phyloP scores from a whole-genome alignment of 2,113 vertebrate genomes.

The Phalacrocorax brasilianus region DNA sequence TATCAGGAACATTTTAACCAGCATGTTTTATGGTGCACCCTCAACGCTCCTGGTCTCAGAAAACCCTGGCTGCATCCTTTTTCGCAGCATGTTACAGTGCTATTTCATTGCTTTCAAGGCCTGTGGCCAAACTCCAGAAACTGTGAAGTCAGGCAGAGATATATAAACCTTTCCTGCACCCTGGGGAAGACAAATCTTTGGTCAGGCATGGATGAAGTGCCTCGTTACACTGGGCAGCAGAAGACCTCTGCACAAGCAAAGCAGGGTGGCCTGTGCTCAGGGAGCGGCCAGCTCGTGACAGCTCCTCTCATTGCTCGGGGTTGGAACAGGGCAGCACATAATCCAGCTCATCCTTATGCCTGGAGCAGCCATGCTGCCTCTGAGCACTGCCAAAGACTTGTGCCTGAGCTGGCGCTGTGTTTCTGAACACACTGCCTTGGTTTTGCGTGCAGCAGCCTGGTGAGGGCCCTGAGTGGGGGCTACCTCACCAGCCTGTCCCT shows the following conservation, averaged over 20 bases:
- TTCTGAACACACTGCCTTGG: fast-evolving
- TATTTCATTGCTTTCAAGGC: background rate
- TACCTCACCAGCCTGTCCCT: too few species aligned
- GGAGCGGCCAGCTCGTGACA: fast-evolving
- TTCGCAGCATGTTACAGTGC: fast-evolving
- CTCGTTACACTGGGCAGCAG: background rate
- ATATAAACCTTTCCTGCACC: background rate
- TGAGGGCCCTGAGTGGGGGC: background rate
- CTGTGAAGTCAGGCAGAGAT: background rate
- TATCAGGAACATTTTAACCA: background rate
- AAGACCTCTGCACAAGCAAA: background rate
- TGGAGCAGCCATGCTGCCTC: background rate
- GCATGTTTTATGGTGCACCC: background rate
- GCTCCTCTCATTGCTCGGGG: background rate
- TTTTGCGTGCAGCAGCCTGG: background rate
- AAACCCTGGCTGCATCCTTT: background rate
- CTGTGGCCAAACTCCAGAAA: background rate
- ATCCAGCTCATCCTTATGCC: background rate
- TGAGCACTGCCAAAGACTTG: too few species aligned
- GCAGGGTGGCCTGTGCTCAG: fast-evolving
- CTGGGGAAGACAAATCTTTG: background rate
- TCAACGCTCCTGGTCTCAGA: fast-evolving
- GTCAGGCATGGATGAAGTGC: background rate
- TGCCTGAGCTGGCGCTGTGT: background rate
- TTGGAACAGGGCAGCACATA: background rate